phyloP scores from a whole-genome alignment of 2,113 vertebrate species.

The Psittacula cyanocephala region DNA sequence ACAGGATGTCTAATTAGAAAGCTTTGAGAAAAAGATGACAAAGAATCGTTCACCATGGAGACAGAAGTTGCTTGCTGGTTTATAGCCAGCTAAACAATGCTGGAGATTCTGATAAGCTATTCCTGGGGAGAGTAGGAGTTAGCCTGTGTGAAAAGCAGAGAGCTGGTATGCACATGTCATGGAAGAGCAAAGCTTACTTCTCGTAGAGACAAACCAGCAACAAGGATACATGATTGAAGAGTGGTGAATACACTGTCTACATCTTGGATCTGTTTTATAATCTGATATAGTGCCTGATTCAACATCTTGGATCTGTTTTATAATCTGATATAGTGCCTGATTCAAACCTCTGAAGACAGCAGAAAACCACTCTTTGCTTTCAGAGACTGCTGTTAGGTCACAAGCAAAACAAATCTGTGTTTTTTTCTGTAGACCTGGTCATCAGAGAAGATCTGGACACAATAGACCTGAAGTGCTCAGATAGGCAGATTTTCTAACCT shows the following conservation, averaged over 20 bases:
- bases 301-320: neutral
- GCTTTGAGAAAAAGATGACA: slow-evolving; percentile 75
- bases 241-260: neutral
- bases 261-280: neutral
- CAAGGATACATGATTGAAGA: neutral
- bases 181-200: neutral
- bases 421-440: neutral
- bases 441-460: neutral
- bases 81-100: slow-evolving; percentile 69
- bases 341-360: neutral
- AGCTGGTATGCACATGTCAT: neutral
- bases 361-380: neutral
- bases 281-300: neutral
- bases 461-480: neutral
- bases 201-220: neutral
- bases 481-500: neutral
- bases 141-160: neutral
- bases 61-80: slow-evolving; percentile 66
- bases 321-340: neutral
- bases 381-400: neutral
- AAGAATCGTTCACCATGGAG: slow-evolving; percentile 73
- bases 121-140: slow-evolving; percentile 48
- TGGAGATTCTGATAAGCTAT: slow-evolving; percentile 54
- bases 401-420: neutral
- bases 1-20: slow-evolving; percentile 73